These are phyloP conservation scores for Manduca sexta DNA, from an alignment of 1,140 invertebrate species.

Conservation along the genomic window DNA sequence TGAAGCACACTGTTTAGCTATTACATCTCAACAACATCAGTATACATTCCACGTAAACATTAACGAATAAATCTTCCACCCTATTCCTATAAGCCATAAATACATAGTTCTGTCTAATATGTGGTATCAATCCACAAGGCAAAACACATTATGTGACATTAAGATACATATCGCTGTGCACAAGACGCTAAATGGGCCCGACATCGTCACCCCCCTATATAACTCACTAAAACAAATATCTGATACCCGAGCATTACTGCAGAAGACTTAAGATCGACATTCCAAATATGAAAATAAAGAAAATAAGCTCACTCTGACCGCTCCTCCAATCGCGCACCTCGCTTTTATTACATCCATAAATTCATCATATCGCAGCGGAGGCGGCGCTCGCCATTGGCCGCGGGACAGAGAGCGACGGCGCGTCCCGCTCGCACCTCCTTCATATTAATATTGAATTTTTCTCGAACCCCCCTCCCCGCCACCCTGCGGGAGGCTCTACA, in stretches of 20 bases:
- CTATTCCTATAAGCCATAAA: not conserved
- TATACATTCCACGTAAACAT: no score
- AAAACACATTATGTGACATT: not conserved
- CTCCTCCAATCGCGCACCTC: constrained; percentile 73
- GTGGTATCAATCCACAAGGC: no score
- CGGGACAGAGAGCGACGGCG: constrained; percentile 54
- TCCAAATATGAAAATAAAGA: constrained; percentile 72
- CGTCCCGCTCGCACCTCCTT: constrained; percentile 73
- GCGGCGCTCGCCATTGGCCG: constrained; percentile 71
- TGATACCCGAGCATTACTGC: constrained; percentile 19
- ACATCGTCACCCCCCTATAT: not conserved
- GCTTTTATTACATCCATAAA: constrained; percentile 78
- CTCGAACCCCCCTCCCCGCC: constrained; percentile 65
- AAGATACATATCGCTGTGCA: not conserved
- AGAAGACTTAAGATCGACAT: constrained; percentile 54
- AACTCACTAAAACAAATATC: constrained; percentile 29
- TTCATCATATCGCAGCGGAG: constrained; percentile 73
- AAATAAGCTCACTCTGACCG: constrained; percentile 64
- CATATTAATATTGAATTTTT: constrained; percentile 79
- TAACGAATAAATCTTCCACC: no score
- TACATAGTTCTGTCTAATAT: not conserved
- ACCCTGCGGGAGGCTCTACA: constrained; percentile 67
- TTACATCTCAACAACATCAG: no score
- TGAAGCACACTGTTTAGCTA: no score
- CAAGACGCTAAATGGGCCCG: not conserved